Conservation (phyloP, 2,797 vertebrate species). For the Pagetopsis macropterus region DNA sequence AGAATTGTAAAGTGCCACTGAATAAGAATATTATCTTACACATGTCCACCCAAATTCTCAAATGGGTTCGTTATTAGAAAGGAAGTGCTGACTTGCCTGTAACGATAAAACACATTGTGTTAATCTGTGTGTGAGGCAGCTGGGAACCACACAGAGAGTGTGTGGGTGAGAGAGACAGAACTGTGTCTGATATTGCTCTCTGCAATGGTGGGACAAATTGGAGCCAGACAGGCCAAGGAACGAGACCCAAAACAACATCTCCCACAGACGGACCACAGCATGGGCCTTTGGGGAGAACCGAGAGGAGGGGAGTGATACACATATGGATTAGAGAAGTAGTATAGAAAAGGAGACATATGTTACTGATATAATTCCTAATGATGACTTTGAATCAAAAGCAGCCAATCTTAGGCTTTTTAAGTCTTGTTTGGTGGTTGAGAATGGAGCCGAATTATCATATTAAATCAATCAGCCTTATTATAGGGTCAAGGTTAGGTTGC, state of each 20-base stretch:
- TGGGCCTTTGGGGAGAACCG: conserved; percentile 68
- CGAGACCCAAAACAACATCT: conserved; percentile 83
- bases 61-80: conserved; percentile 32
- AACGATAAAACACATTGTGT: conserved; percentile 47
- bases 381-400: conserved; percentile 72
- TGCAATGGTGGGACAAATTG: conserved; percentile 85
- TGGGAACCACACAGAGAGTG: conserved; percentile 73
- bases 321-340: conserved; percentile 69
- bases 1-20: conserved; percentile 13
- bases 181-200: conserved; percentile 81
- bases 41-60: conserved; percentile 20
- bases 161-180: conserved; percentile 61
- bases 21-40: conserved; percentile 28
- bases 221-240: conserved; percentile 84
- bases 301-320: conserved; percentile 56
- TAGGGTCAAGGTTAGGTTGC: conserved; percentile 47
- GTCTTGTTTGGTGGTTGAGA: conserved; percentile 62
- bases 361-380: conserved; percentile 74
- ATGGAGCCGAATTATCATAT: conserved; percentile 63
- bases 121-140: conserved; percentile 51
- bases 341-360: conserved; percentile 74
- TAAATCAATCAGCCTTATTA: conserved; percentile 72
- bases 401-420: conserved; percentile 70
- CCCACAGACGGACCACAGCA: conserved; percentile 81
- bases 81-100: conserved; percentile 25